phyloP scores from a whole-genome alignment of 2,113 vertebrate species.

The Paracanthobrama guichenoti region DNA sequence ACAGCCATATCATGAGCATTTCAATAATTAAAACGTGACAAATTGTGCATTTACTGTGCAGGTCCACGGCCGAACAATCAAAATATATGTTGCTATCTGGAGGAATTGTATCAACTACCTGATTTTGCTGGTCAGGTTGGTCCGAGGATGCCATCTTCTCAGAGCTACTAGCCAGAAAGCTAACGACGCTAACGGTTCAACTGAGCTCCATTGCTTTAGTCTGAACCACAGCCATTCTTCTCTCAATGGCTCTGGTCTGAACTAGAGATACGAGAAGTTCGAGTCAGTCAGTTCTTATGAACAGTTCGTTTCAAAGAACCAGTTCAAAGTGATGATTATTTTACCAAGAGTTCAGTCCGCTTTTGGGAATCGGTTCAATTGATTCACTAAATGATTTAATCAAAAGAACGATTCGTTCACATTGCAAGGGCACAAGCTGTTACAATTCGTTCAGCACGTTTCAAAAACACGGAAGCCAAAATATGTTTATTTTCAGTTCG shows the following conservation, averaged over 20 bases:
- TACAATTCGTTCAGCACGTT: neutral
- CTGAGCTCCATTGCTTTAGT: slow-evolving; percentile 63
- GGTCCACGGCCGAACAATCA: neutral
- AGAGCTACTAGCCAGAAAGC: slow-evolving; percentile 19
- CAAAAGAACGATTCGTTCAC: neutral
- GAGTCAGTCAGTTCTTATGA: slow-evolving; percentile 5
- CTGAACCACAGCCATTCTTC: slow-evolving; percentile 22
- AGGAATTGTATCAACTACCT: slow-evolving; percentile 63
- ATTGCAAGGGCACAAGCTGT: neutral
- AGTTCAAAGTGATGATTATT: neutral
- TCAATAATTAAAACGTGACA: neutral
- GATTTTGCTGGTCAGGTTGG: slow-evolving; percentile 67
- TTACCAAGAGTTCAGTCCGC: neutral
- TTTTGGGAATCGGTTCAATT: neutral
- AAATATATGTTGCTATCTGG: neutral
- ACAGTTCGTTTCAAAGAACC: neutral
- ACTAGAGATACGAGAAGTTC: neutral
- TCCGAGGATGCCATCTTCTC: slow-evolving; percentile 78
- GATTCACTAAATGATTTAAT: neutral
- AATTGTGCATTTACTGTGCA: neutral
- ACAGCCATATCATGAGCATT: neutral
- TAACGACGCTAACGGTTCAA: slow-evolving; percentile 32
- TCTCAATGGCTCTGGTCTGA: slow-evolving; percentile 65
- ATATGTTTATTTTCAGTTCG: neutral
- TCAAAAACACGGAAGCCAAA: slow-evolving; percentile 13